A percentile compares a stretch with the other conserved stretches of the same genome.
phyloP scores from a whole-genome alignment of 2,888 invertebrate species.

The Kuschelorhynchus macadamiae region DNA sequence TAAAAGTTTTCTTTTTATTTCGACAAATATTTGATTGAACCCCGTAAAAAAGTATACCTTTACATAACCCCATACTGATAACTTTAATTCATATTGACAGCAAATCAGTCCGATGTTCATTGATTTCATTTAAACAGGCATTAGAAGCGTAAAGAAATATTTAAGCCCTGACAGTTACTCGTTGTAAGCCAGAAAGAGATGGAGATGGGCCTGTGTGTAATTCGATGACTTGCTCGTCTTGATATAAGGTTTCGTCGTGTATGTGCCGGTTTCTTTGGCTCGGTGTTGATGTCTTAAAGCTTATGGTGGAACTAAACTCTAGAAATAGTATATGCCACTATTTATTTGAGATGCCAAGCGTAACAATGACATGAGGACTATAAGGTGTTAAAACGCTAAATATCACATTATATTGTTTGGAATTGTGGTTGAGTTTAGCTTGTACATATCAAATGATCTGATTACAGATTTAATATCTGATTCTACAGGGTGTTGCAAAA shows the following conservation, averaged over 20 bases:
- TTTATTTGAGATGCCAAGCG: slow-evolving; percentile 14
- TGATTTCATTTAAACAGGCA: slow-evolving; percentile 52
- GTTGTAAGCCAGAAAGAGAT: slow-evolving; percentile 20
- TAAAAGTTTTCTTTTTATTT: no score
- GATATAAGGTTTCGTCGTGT: slow-evolving; percentile 46
- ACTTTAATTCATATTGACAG: slow-evolving; percentile 50
- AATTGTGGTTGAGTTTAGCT: no score
- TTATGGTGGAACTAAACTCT: slow-evolving; percentile 10
- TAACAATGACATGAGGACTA: neutral
- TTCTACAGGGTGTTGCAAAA: no score
- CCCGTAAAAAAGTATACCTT: slow-evolving; percentile 13
- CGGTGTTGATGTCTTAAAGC: slow-evolving; percentile 34
- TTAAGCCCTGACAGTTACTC: slow-evolving; percentile 23
- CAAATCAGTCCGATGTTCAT: slow-evolving; percentile 52
- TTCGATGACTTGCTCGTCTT: slow-evolving; percentile 41
- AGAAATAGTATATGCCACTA: slow-evolving; percentile 17
- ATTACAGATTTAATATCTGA: no score
- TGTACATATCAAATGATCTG: no score
- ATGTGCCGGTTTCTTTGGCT: slow-evolving; percentile 33
- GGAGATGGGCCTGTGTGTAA: slow-evolving; percentile 32
- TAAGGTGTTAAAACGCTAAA: no score
- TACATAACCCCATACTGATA: slow-evolving; percentile 29
- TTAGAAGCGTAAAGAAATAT: slow-evolving; percentile 50
- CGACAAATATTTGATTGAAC: neutral
- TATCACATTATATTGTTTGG: no score